phyloP scores from a whole-genome alignment of 2,113 vertebrate genomes.

The Mystacornis crossleyi region DNA sequence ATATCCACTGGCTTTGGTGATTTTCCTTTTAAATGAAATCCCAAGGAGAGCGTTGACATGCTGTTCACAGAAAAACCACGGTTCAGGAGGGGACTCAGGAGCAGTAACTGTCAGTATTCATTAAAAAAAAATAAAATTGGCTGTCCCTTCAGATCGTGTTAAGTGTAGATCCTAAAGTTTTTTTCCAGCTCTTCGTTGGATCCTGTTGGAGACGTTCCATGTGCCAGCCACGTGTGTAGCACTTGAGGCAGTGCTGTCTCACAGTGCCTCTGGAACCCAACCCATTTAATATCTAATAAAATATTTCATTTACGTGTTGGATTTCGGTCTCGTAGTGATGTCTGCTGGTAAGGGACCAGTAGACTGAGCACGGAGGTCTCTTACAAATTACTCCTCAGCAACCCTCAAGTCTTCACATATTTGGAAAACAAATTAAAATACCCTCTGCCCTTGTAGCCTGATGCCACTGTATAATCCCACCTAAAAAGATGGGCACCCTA shows the following conservation, averaged over 20 bases:
- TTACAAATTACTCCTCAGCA: neutral
- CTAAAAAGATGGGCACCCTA: neutral
- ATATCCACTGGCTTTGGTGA: neutral
- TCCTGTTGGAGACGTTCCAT: constrained; percentile 43
- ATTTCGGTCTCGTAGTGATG: neutral
- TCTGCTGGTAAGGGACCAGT: neutral
- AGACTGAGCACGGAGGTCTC: neutral
- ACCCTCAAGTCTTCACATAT: neutral
- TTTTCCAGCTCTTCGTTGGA: neutral
- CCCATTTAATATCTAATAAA: neutral
- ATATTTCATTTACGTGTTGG: neutral
- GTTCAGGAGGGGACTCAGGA: neutral
- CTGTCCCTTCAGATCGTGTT: neutral
- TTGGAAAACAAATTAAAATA: neutral
- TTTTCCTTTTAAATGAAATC: neutral
- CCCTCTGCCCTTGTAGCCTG: neutral
- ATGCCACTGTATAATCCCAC: neutral
- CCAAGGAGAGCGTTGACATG: neutral
- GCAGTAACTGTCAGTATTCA: neutral
- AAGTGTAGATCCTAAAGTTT: neutral
- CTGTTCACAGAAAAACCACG: neutral
- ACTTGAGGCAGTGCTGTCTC: constrained; percentile 57
- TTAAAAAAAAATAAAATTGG: neutral
- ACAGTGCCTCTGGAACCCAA: neutral
- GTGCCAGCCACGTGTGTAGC: constrained; percentile 40